phyloP scores from a whole-genome alignment of 1,140 invertebrate genomes.

The Ips nitidus region DNA sequence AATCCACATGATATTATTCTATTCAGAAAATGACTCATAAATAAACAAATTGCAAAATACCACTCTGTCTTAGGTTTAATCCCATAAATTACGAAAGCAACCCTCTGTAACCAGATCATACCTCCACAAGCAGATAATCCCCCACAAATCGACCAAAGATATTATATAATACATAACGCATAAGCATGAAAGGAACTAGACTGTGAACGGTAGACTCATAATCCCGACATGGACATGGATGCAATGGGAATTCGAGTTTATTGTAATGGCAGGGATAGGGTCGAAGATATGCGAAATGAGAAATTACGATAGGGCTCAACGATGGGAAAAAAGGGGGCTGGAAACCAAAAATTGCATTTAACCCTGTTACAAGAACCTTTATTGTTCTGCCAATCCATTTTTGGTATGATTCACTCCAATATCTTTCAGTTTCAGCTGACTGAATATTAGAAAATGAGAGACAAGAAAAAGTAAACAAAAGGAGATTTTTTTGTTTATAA shows the following conservation, averaged over 20 bases:
- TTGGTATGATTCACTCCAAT: not conserved
- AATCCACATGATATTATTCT: too few species aligned
- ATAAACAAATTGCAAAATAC: too few species aligned
- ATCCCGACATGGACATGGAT: not conserved
- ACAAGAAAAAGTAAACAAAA: too few species aligned
- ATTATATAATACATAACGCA: not conserved
- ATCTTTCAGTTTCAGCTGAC: not conserved
- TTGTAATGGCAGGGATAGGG: constrained; percentile 6
- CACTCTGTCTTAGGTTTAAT: too few species aligned
- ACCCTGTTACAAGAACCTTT: constrained; percentile 3
- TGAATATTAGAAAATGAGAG: not conserved
- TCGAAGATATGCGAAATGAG: constrained; percentile 12
- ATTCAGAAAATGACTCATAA: too few species aligned
- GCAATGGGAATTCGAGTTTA: constrained; percentile 3
- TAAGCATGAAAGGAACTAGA: not conserved
- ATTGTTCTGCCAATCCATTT: not conserved
- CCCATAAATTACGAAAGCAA: too few species aligned
- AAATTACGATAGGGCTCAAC: not conserved
- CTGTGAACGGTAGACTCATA: constrained; percentile 1
- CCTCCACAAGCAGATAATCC: too few species aligned
- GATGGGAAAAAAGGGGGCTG: constrained; percentile 6
- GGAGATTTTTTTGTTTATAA: too few species aligned
- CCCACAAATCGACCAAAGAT: too few species aligned
- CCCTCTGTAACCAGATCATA: too few species aligned
- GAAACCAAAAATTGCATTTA: constrained; percentile 3